Evolutionary conservation across 2,113 vertebrate species (phyloP).

Genomic region (Mesocricetus auratus): DNA sequence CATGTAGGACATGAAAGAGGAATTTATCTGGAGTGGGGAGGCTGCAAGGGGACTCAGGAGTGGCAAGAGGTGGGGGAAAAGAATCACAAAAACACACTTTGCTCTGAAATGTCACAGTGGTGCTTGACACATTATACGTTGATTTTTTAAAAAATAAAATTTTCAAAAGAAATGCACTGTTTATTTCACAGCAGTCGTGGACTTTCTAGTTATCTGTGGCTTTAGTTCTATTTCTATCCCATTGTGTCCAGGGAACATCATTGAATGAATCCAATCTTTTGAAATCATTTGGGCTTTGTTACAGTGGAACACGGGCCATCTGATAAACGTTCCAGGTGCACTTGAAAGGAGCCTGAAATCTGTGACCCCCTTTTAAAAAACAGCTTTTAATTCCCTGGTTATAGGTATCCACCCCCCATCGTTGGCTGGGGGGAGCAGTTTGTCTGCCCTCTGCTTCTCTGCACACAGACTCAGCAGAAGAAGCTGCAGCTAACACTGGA

Average conservation of each 20-base stretch:
- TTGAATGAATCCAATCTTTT: neutral
- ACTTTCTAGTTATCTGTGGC: slow-evolving; percentile 40
- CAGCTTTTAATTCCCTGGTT: slow-evolving; percentile 34
- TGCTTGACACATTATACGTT: neutral
- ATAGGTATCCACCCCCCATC: neutral
- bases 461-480: slow-evolving; percentile 19
- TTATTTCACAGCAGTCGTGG: slow-evolving; percentile 29
- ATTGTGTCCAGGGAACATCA: slow-evolving; percentile 1
- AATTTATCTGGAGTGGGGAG: neutral
- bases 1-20: neutral
- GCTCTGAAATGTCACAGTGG: neutral
- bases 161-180: neutral
- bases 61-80: too few relatives aligned
- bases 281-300: slow-evolving; percentile 48
- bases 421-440: neutral
- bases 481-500: neutral
- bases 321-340: neutral
- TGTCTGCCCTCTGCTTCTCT: slow-evolving; percentile 21
- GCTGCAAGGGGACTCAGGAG: too few relatives aligned
- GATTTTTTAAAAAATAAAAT: neutral
- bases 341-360: slow-evolving; percentile 44
- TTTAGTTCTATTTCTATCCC: slow-evolving; percentile 19
- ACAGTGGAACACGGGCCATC: neutral
- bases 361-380: slow-evolving; percentile 37
- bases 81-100: too few relatives aligned